Evolutionary conservation across 92 coral and sea anemone genomes (phyloP), one percentile per base, ranked within the genome.

Genomic region (Heteractis magnifica): DNA sequence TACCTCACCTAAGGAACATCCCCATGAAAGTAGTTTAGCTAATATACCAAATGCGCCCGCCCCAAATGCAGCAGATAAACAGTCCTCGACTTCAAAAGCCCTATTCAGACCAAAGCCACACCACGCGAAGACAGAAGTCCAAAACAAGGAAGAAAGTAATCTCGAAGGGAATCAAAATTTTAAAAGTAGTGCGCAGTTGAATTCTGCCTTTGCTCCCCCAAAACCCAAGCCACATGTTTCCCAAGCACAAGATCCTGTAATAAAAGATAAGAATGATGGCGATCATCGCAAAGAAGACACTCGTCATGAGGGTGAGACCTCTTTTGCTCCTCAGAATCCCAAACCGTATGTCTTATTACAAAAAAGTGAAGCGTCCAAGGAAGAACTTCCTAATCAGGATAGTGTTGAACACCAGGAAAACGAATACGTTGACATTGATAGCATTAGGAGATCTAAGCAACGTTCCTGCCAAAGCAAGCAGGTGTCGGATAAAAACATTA

Each of bases 181-280:
- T 26, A 23, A 48, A 62, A n/a, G 70, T 62, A 62, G 26, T 23
- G 48, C 83, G 19, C 49, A 50, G 44, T 76, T 26, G 41, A 44
- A n/a, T 50, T 81, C 84, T 81, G 77, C 77, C 13, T 81, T 81
- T 14, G 84, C 77, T 0, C 84, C 84, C 20, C 84, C 84, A 20
- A 81, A 81, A 65, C 81, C 81, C 11, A 58, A 78, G 50, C 81
- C 81, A 9, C 53, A 78, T 48, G 48, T 56, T 26, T 10, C 55
- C 26, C 49, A 26, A 16, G 20, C 53, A 44, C 5, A 59, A 58
- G 81, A 56, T 23, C 81, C 4, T 50, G 14, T 71, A 23, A 14
- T 26, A 10, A 78, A 20, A 13, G 71, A 21, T 11, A 11, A 62
- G 18, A 14, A 50, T n/a, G n/a, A 21, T 13, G 49, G 12, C n/a